Evolutionary conservation across 1,140 invertebrate species (phyloP), one percentile per base, ranked within the genome.

Genomic region (Andricus grossulariae): DNA sequence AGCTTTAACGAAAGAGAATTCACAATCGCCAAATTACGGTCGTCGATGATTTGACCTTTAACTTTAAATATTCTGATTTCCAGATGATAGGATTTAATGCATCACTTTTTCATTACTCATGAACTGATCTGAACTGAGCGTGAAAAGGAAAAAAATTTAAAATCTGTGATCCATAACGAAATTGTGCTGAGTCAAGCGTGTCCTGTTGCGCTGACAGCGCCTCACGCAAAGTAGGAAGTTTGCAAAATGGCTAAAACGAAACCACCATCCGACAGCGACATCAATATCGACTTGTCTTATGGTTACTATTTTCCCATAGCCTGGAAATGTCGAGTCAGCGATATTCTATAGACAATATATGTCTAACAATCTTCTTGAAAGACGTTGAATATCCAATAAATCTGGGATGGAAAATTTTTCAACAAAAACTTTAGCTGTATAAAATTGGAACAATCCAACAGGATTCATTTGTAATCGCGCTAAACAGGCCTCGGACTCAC

Each of bases 181-280:
- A 66, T 66, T 32, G 57, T 66, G 57, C 57, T 66, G 57, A 66
- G 11, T 66, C 21, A 66, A 10, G 39, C 57, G 25, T 66, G 57
- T 66, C 57, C 57, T 66, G 57, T 66, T 66, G 57, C 57, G 57
- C 57, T 66, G 57, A 66, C 57, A 66, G 57, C 57, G 57, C 13
- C 13, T 66, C 32, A 66, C 21, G 57, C 57, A 66, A 39, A 66
- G 57, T 66, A 66, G 21, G 21, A 66, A 66, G 21, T 66, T 66
- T 66, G 57, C 21, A 66, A 66, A 66, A 66, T 25, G 57, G 15
- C 57, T 66, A 66, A 66, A 66, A 66, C 57, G 57, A 32, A 66
- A 66, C 57, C 57, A 66, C 11, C 21, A 25, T 66, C 57, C 39
- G 57, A 66, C 57, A 66, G 25, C 57, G 25, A 32, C 25, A 32